A percentile compares a stretch with the other conserved stretches of the same genome.
phyloP scores from a whole-genome alignment of 2,797 vertebrate species.

The Mionectes olivaceus region DNA sequence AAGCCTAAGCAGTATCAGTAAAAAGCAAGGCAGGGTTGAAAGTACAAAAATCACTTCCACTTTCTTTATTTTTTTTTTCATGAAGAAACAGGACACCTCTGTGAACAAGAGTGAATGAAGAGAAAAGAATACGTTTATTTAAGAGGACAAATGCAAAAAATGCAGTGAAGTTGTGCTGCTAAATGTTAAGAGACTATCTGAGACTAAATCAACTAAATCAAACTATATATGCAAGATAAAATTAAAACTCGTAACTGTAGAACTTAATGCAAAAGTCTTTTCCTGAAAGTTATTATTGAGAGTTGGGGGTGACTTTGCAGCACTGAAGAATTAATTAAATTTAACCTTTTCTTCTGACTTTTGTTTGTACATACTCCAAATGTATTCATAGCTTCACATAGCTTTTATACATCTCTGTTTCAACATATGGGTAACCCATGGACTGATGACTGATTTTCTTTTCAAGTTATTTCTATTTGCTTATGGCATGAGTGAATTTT shows the following conservation, averaged over 20 bases:
- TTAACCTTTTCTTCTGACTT: not conserved
- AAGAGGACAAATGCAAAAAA: not conserved
- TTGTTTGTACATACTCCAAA: conserved; percentile 2
- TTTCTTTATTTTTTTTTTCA: not conserved
- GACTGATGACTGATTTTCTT: not conserved
- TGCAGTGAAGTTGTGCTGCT: not conserved
- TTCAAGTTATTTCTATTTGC: not conserved
- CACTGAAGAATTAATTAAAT: not conserved
- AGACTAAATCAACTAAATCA: not conserved
- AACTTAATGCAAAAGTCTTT: not conserved
- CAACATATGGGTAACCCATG: not conserved
- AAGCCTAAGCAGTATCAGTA: not conserved
- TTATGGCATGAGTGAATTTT: not conserved
- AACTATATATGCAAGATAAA: not conserved
- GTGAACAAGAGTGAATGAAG: not conserved
- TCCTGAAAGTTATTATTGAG: not conserved
- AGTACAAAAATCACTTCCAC: not conserved
- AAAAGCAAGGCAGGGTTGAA: not conserved
- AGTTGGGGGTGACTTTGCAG: not conserved
- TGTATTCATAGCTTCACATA: not conserved
- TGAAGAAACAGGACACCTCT: not conserved
- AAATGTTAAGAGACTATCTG: not conserved
- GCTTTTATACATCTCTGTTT: not conserved
- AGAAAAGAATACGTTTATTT: not conserved
- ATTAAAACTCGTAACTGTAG: not conserved